Percentiles rank a stretch among this genome's conserved stretches.
These are phyloP conservation scores for Amiota mariae DNA, from an alignment of 2,888 invertebrate species.

Conservation along the genomic window DNA sequence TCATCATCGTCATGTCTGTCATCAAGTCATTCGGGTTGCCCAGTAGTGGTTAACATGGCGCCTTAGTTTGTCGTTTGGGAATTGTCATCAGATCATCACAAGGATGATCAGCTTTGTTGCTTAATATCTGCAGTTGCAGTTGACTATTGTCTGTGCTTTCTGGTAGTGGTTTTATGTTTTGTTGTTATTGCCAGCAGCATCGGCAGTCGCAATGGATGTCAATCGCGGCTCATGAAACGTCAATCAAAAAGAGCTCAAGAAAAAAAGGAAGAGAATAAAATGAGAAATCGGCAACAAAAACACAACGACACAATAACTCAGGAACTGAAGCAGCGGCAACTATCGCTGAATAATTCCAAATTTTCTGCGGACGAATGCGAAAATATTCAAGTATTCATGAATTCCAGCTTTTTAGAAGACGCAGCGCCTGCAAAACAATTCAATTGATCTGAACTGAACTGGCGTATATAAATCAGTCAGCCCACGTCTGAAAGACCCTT, in stretches of 20 bases:
- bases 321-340: conserved; percentile 13
- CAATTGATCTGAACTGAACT: conserved; percentile 44
- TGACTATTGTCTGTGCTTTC: conserved; percentile 26
- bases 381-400: conserved; percentile 20
- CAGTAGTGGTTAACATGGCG: conserved; percentile 71
- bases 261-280: conserved; percentile 41
- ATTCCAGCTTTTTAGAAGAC: conserved; percentile 18
- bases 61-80: conserved; percentile 71
- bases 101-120: conserved; percentile 59
- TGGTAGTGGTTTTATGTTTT: conserved; percentile 26
- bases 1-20: conserved; percentile 15
- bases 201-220: conserved; percentile 67
- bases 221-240: conserved; percentile 71
- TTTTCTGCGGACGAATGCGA: not conserved
- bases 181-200: conserved; percentile 49
- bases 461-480: conserved; percentile 27
- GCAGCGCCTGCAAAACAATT: conserved; percentile 72
- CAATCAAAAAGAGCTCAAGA: conserved; percentile 68
- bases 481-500: conserved; percentile 20
- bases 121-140: conserved; percentile 21
- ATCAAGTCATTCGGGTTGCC: conserved; percentile 35
- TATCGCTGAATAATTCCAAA: conserved; percentile 9
- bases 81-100: conserved; percentile 61
- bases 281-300: conserved; percentile 38
- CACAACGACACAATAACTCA: conserved; percentile 27